Evolutionary conservation across 2,888 invertebrate genomes (phyloP), one percentile per base, ranked within the genome.

Genomic region (Ennomos fuscantarius): DNA sequence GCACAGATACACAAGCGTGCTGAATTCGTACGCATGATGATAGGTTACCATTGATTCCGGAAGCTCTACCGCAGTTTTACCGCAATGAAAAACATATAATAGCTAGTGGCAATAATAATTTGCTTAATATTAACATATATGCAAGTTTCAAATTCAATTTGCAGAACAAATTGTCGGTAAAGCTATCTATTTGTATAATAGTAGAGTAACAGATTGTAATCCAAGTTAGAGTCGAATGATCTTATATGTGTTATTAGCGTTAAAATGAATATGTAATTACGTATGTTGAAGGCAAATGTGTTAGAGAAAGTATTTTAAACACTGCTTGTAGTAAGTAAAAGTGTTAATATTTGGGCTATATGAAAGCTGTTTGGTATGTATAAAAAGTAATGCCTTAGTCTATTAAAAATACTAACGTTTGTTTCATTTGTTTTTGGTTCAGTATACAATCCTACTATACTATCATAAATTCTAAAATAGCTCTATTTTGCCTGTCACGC

Each of bases 11-110:
- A 56, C 48, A 60, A 61, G 42, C 45, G 50, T 51, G 55, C 58
- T 49, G 60, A 67, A 67, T 65, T 69, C 63, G 63, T 63, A 69
- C 52, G 43, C 48, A 58, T 67, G 63, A 69, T 69, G 61, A 67
- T 69, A 67, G 62, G 65, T 66, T 69, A 52, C 60, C 41, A 2
- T 44, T n/a, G 55, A 50, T 51, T 45, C 44, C 49, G 60, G 47
- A 53, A 53, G 44, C 48, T 37, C 31, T 31, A 59, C 60, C 49
- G 60, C 62, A 57, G 57, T 58, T 64, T 63, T 55, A 53, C 59
- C 52, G 65, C 60, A 65, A 61, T 65, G 58, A 63, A 65, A 65
- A 62, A 63, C 57, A 60, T 60, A 57, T 45, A 45, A 53, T 49
- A 44, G 48, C 49, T 47, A 44, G 53, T 50, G 54, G 63, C 62